Base-by-base conservation (phyloP, 92 coral and sea anemone species). In the Chrysogorgia sp. region DNA sequence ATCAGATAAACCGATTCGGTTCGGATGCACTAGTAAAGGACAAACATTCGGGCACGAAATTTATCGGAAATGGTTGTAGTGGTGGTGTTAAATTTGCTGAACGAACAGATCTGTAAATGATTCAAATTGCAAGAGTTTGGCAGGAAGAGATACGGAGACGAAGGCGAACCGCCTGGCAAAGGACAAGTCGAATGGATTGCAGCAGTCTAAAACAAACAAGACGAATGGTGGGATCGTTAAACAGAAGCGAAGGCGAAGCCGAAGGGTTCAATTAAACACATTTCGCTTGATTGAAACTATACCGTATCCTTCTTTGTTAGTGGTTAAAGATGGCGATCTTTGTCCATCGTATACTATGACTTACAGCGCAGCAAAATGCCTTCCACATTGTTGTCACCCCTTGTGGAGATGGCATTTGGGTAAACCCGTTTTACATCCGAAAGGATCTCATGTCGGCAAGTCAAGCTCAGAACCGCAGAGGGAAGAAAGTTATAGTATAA, bases 341-440 rank as follows among this genome's bases (percentile, higher is more conserved):
- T 53, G 31, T 22, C 79, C 79, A 29, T 53, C 65, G 1, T 56
- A 53, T 72, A 72, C 64, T 13, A 72, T 72, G 79, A 34, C 65
- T 34, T 72, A 72, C 26, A 72, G 59, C n/a, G 10, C 58, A 15
- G 25, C 40, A 17, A 72, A 72, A 15, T 3, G 25, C 31, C 19
- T 53, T 40, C 79, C 79, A 26, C 65, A 65, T 56, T 72, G 65
- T 49, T 53, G 79, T 32, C 79, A 72, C 34, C 20, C 79, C 31
- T 72, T 72, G 35, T 72, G 79, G 79, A 53, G 79, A 22, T 72
- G 79, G 79, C 79, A 50, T 15, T 34, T 72, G 34, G 79, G 79
- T 10, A 72, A 40, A 55, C 79, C 79, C 30, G 64, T 72, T 21
- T 14, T 14, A 12, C 25, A 22, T 26, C 76, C 60, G 10, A 47